Base-by-base conservation (phyloP, 2,888 invertebrate genomes). In the Poecilobothrus nobilitatus region DNA sequence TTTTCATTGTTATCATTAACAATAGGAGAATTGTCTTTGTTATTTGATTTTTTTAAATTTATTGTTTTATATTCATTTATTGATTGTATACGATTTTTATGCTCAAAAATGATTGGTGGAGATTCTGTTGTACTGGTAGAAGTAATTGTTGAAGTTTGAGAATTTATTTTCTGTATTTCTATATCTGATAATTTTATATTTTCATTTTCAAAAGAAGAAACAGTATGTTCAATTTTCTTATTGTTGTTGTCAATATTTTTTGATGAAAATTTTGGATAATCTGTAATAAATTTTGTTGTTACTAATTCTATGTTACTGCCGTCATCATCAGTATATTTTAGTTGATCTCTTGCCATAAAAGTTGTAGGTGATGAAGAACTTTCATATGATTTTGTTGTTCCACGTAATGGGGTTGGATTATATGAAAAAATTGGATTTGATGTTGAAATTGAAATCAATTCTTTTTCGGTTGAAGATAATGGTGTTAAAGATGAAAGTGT, bases 1-100 rank as follows among this genome's bases (percentile, higher is more conserved):
- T 53, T 53, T 53, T 53, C 53, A n/a, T 53, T 53, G n/a, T n/a
- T 53, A 18, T 53, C 53, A 53, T 53, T 53, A 53, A n/a, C 53
- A 12, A 27, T 27, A 8, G 53, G 1, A 18, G 53, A 9, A 15
- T 6, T 53, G 53, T 53, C 53, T 18, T 53, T 53, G 53, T 53
- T 53, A n/a, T 53, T 15, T 53, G 18, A 12, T 53, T 53, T 53
- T 18, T n/a, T n/a, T 4, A 18, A 53, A n/a, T 53, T 53, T 18
- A 18, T n/a, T 12, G 6, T 53, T 53, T 53, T 53, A 18, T 53
- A 53, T 53, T 53, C 53, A 15, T 53, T 53, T 53, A 53, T 53
- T 53, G 53, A 9, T 6, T 53, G 18, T 53, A 53, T 12, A 53
- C 18, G 53, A 53, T 53, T 53, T 53, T 53, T 53, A 53, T n/a